Base-by-base conservation (phyloP, 1,140 invertebrate species). In the Bombus ignitus region DNA sequence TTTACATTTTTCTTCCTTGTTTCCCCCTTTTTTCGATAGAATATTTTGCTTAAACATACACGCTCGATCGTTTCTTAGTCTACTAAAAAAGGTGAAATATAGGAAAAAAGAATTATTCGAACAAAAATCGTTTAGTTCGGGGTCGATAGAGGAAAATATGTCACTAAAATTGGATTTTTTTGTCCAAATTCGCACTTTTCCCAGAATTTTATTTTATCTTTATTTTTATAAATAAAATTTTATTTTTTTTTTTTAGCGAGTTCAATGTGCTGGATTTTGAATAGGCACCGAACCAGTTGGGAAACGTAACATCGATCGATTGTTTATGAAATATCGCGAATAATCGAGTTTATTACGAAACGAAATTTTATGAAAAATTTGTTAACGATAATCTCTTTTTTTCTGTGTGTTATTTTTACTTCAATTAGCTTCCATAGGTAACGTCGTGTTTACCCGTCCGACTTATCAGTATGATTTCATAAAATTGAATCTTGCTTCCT, bases 391-490 rank as follows among this genome's bases (percentile, higher is more conserved):
- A 62, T n/a, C 28, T 13, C 28, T n/a, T n/a, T 62, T 62, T 62
- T 13, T 0, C 47, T 53, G 18, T 53, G 47, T 22, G 22, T 53
- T 53, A 53, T 53, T 53, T 53, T 53, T 22, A 22, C 47, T 8
- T 53, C 18, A 0, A 53, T 53, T 0, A 53, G 5, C 47, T 53
- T 53, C 5, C 47, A 53, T 8, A 8, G 18, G 18, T 22, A 53
- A 22, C 22, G 47, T 53, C 47, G 47, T 0, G 47, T 53, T 53
- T 8, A 53, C 6, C 47, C 8, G 47, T 53, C 18, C 5, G 18
- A 22, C 1, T 22, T 53, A 53, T 1, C 47, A 0, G 3, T n/a
- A n/a, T 0, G 2, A n/a, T 62, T 62, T 62, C 10, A 5, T 4
- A 13, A n/a, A n/a, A 62, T 62, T 5, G 10, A n/a, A 32, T 32